Evolutionary conservation across 2,797 vertebrate species (phyloP).

Genomic region (Sebastes umbrosus): DNA sequence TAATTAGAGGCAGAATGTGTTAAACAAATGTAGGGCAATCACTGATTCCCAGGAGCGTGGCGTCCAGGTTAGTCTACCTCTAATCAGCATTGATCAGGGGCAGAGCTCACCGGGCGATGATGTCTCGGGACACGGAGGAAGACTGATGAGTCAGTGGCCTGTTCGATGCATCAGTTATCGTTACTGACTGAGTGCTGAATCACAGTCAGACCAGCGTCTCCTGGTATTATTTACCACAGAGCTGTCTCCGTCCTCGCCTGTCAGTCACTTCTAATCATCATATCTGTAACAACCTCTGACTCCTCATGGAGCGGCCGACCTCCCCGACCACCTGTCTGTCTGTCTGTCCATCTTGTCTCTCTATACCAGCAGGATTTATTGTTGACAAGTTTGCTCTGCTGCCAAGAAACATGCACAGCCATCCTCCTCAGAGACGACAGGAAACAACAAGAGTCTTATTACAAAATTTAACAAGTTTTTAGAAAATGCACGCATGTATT

Average conservation of each 20-base stretch:
- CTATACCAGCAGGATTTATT: not conserved
- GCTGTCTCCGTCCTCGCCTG: not conserved
- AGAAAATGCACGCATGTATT: not conserved
- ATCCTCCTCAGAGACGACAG: not conserved
- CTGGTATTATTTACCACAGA: conserved; percentile 12
- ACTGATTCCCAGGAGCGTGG: conserved; percentile 32
- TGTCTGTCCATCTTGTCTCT: not conserved
- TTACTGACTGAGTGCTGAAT: conserved; percentile 38
- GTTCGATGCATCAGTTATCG: conserved; percentile 41
- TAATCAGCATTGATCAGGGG: conserved; percentile 52
- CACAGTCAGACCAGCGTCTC: conserved; percentile 18
- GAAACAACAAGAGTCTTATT: not conserved
- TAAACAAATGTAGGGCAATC: conserved; percentile 65
- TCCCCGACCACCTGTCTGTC: not conserved
- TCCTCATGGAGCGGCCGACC: conserved; percentile 20
- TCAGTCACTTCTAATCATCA: conserved; percentile 45
- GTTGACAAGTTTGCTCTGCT: not conserved
- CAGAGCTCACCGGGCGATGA: not conserved
- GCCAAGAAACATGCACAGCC: not conserved
- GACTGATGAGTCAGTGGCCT: conserved; percentile 46
- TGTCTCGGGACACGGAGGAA: conserved; percentile 1
- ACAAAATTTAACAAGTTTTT: not conserved
- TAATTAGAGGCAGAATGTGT: conserved; percentile 59
- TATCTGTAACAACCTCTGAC: conserved; percentile 39
- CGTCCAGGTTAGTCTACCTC: conserved; percentile 30